These are phyloP conservation scores for Hypercompe scribonia DNA, from an alignment of 2,888 invertebrate species.

Conservation along the genomic window DNA sequence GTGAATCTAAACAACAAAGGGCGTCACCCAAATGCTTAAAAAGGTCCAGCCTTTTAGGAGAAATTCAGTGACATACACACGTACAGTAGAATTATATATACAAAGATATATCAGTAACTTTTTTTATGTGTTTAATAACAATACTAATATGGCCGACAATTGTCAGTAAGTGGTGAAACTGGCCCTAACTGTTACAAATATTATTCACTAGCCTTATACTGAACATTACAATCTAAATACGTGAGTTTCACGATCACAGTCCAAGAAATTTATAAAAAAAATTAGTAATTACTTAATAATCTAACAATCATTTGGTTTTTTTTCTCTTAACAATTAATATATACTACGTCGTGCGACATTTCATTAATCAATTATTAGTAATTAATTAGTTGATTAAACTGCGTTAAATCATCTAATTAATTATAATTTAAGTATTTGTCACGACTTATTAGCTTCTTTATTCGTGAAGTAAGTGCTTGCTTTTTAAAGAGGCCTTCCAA, in stretches of 20 bases:
- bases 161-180: too few relatives aligned
- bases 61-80: too few relatives aligned
- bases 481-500: background rate
- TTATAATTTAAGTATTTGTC: background rate
- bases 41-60: too few relatives aligned
- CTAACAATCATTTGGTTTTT: slow-evolving; percentile 20
- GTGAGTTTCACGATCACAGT: slow-evolving; percentile 32
- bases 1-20: too few relatives aligned
- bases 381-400: background rate
- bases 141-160: too few relatives aligned
- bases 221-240: slow-evolving; percentile 20
- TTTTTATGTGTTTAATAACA: too few relatives aligned
- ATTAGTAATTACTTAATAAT: background rate
- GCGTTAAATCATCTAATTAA: too few relatives aligned
- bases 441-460: background rate
- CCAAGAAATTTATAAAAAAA: background rate
- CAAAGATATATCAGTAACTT: too few relatives aligned
- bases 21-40: too few relatives aligned
- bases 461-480: background rate
- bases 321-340: slow-evolving; percentile 6
- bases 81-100: too few relatives aligned
- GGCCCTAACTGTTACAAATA: background rate
- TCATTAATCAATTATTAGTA: background rate
- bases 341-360: background rate
- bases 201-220: background rate